Percentiles rank a stretch among this genome's conserved stretches.
Conservation (phyloP, 2,797 vertebrate genomes). For the Accipiter minullus region DNA sequence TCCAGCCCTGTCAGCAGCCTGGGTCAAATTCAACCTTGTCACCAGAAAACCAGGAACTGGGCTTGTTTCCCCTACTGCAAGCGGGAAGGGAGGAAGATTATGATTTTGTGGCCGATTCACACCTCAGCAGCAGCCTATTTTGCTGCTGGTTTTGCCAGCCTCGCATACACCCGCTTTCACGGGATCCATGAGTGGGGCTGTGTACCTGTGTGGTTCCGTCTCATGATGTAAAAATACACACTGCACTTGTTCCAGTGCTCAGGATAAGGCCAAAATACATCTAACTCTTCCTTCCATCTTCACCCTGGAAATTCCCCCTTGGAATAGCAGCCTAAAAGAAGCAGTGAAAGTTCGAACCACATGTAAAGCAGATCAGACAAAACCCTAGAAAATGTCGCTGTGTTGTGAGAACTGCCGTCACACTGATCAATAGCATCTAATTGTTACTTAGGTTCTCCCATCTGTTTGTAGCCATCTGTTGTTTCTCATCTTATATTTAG, state of each 20-base stretch:
- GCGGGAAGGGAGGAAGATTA: neutral
- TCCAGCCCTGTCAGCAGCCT: neutral
- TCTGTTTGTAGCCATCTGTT: conserved; percentile 61
- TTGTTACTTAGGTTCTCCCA: conserved; percentile 53
- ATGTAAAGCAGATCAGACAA: neutral
- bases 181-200: neutral
- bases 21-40: neutral
- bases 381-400: neutral
- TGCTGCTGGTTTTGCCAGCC: neutral
- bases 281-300: neutral
- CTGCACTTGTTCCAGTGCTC: neutral
- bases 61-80: neutral
- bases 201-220: neutral
- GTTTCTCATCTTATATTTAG: conserved; percentile 36
- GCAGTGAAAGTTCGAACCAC: neutral
- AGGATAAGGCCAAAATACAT: neutral
- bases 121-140: neutral
- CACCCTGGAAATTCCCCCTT: neutral
- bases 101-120: neutral
- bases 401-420: neutral
- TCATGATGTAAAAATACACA: neutral
- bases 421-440: conserved; percentile 49
- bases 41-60: neutral
- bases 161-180: accelerated
- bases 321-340: neutral